phyloP scores from a whole-genome alignment of 2,888 invertebrate genomes.

The Emesis castigata region DNA sequence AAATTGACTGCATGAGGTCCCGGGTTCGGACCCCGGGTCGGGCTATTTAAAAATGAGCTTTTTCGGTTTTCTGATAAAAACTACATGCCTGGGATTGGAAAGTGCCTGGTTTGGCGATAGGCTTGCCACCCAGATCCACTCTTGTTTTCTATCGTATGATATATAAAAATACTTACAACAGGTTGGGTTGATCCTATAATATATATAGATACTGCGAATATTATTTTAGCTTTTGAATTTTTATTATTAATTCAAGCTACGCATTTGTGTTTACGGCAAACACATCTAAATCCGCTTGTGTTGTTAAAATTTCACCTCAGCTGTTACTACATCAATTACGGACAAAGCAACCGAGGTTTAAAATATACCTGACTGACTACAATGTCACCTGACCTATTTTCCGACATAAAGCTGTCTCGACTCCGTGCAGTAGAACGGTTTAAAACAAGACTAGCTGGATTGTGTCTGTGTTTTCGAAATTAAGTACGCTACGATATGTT shows the following conservation, averaged over 20 bases:
- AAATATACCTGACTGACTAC: constrained; percentile 60
- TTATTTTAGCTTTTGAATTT: too few species aligned
- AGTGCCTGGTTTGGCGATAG: too few species aligned
- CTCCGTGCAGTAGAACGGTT: constrained; percentile 40
- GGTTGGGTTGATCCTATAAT: too few species aligned
- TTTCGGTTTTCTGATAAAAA: too few species aligned
- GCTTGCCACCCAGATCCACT: too few species aligned
- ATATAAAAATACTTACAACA: too few species aligned
- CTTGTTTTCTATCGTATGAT: too few species aligned
- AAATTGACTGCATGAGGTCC: too few species aligned
- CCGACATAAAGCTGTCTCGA: constrained; percentile 52
- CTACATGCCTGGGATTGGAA: too few species aligned
- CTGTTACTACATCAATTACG: not conserved
- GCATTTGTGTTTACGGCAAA: not conserved
- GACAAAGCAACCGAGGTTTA: constrained; percentile 31
- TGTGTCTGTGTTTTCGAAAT: not conserved
- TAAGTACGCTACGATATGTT: constrained; percentile 2
- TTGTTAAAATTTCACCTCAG: not conserved
- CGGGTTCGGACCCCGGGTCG: too few species aligned
- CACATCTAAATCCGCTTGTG: not conserved
- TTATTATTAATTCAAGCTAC: not conserved
- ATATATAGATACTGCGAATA: too few species aligned
- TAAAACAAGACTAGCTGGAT: not conserved
- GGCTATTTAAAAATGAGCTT: too few species aligned
- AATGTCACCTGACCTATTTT: constrained; percentile 60